phyloP scores from a whole-genome alignment of 2,113 vertebrate genomes.

The Macrotus californicus region DNA sequence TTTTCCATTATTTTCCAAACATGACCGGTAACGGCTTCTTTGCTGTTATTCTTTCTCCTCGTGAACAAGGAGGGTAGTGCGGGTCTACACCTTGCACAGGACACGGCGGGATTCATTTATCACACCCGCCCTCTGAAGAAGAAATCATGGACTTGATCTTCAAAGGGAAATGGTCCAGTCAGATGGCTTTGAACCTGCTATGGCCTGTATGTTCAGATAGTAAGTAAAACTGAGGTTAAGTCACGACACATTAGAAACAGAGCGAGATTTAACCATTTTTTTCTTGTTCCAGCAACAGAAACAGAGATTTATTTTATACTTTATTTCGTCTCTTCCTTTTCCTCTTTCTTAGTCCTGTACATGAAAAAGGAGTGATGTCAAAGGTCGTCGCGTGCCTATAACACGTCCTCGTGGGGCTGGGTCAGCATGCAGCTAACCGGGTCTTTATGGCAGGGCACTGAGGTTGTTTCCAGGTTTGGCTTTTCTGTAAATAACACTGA shows the following conservation, averaged over 20 bases:
- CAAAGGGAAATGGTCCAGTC: not conserved
- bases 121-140: not conserved
- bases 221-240: not conserved
- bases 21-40: not conserved
- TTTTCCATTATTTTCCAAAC: not conserved
- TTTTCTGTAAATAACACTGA: not conserved
- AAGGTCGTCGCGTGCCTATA: not conserved
- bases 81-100: not conserved
- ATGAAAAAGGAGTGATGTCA: not conserved
- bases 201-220: not conserved
- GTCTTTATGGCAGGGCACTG: not conserved
- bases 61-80: not conserved
- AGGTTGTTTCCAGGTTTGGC: not conserved
- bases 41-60: not conserved
- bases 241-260: not conserved
- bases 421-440: too few relatives aligned
- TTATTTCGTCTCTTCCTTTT: not conserved
- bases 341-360: not conserved
- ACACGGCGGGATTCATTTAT: not conserved
- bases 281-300: not conserved
- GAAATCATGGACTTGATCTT: not conserved
- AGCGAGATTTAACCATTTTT: not conserved
- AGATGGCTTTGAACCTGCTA: not conserved
- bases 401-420: rapidly evolving
- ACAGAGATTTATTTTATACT: not conserved